phyloP scores from a whole-genome alignment of 2,113 vertebrate species.

The Machaerirhynchus nigripectus region DNA sequence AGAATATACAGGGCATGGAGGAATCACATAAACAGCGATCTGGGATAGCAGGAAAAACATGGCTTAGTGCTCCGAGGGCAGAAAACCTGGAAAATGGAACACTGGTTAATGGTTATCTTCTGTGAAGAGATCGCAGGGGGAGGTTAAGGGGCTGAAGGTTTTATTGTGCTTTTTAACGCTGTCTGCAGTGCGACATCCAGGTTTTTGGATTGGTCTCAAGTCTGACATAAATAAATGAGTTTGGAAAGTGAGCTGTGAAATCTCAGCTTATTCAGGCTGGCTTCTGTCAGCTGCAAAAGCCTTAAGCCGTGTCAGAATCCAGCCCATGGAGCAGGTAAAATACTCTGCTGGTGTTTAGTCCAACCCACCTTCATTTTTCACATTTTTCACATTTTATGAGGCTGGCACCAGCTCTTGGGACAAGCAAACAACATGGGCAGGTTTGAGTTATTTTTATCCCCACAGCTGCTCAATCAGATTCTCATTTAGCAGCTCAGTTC shows the following conservation, averaged over 20 bases:
- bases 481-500: not conserved
- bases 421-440: not conserved
- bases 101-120: not conserved
- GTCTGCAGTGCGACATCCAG: not conserved
- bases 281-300: not conserved
- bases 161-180: not conserved
- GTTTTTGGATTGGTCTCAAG: not conserved
- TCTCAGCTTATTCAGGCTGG: not conserved
- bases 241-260: not conserved
- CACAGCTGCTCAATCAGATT: not conserved
- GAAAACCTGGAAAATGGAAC: not conserved
- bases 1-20: not conserved
- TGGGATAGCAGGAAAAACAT: not conserved
- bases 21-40: not conserved
- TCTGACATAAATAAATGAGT: not conserved
- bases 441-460: constrained; percentile 26
- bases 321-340: not conserved
- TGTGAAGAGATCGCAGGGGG: not conserved
- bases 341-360: not conserved
- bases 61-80: not conserved
- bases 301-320: not conserved
- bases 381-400: not conserved
- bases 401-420: not conserved
- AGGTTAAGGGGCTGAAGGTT: not conserved
- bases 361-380: not conserved